Percentiles rank a stretch among this genome's conserved stretches.
These are phyloP conservation scores for Paragorgia papillata DNA, from an alignment of 92 coral and sea anemone species.

Conservation along the genomic window DNA sequence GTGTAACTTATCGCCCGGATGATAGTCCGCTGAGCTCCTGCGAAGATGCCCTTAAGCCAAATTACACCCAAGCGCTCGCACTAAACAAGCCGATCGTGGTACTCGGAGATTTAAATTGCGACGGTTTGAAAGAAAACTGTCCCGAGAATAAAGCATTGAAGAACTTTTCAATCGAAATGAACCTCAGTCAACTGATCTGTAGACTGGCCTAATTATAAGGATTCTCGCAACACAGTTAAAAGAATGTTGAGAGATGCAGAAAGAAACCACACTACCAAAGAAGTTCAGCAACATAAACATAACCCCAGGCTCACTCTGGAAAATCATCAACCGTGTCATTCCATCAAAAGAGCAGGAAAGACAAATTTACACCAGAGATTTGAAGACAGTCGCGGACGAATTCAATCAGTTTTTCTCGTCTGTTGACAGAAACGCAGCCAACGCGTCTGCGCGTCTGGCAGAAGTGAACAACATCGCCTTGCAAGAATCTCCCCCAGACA, in stretches of 20 bases:
- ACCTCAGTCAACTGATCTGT: conserved; percentile 18
- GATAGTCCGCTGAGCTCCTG: conserved; percentile 57
- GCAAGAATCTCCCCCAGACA: background rate
- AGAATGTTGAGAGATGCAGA: too few relatives aligned
- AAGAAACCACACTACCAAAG: conserved; percentile 38
- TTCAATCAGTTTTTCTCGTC: too few relatives aligned
- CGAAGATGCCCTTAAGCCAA: conserved; percentile 59
- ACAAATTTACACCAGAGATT: too few relatives aligned
- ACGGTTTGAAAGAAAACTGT: too few relatives aligned
- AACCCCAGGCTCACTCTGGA: conserved; percentile 44
- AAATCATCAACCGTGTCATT: conserved; percentile 26
- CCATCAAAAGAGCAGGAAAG: too few relatives aligned
- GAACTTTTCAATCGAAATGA: too few relatives aligned
- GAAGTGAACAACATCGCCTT: conserved; percentile 30
- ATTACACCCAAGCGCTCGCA: conserved; percentile 56
- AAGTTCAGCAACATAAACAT: conserved; percentile 50
- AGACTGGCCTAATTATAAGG: conserved; percentile 37
- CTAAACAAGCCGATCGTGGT: conserved; percentile 59
- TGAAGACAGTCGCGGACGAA: too few relatives aligned
- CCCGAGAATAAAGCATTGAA: too few relatives aligned
- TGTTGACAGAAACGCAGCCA: too few relatives aligned
- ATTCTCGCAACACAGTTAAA: conserved; percentile 45
- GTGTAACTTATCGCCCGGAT: too few relatives aligned
- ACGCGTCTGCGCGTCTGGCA: too few relatives aligned
- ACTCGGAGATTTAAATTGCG: too few relatives aligned